Conservation (phyloP, 2,888 invertebrate species). For the Strigamia crassipes region DNA sequence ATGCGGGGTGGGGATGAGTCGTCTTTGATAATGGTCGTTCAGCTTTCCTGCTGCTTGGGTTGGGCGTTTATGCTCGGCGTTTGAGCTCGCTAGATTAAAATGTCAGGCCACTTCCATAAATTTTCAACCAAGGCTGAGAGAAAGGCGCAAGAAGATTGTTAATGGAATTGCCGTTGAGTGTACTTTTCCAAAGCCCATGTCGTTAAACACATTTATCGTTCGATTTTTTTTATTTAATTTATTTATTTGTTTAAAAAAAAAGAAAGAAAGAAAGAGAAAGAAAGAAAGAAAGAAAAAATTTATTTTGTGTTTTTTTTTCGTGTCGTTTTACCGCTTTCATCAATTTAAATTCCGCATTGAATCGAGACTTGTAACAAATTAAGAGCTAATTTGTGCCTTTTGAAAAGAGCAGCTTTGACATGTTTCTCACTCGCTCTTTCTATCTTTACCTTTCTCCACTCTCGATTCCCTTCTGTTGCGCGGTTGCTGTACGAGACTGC, state of each 20-base stretch:
- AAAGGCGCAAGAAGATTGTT: constrained; percentile 34
- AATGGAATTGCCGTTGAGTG: constrained; percentile 31
- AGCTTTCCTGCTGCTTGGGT: constrained; percentile 26
- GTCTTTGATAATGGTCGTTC: constrained; percentile 3
- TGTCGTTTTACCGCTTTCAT: not conserved
- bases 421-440: not conserved
- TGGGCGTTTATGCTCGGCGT: constrained; percentile 29
- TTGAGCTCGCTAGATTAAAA: constrained; percentile 32
- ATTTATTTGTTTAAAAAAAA: not conserved
- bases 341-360: not conserved
- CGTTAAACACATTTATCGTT: constrained; percentile 35
- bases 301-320: no score
- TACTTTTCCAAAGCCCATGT: constrained; percentile 28
- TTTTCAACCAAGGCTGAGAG: constrained; percentile 31
- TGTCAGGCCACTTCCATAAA: constrained; percentile 34
- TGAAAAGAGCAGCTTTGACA: constrained; percentile 9
- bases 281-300: no score
- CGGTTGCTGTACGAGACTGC: constrained; percentile 7
- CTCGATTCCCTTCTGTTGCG: not conserved
- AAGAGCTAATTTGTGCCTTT: constrained; percentile 15
- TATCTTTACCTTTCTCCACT: not conserved
- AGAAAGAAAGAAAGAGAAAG: not conserved
- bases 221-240: not conserved
- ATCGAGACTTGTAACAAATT: constrained; percentile 6
- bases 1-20: constrained; percentile 13